Evolutionary conservation across 2,113 vertebrate species (phyloP), one percentile per base, ranked within the genome.

Genomic region (Periophthalmus modestus): DNA sequence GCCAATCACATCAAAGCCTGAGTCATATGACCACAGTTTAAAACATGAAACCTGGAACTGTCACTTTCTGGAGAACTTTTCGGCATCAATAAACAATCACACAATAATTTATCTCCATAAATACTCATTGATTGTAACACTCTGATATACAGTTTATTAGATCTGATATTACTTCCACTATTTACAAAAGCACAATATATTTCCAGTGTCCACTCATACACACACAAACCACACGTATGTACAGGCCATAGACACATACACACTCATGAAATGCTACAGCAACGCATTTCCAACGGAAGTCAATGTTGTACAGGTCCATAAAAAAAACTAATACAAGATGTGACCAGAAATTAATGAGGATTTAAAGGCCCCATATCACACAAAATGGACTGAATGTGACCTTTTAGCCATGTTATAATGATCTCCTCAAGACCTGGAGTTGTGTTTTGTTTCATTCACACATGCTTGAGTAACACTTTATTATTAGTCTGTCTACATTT

Each of bases 181-280:
- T 90, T 89, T 92, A 89, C 86, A 87, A 75, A 55, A 86, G 69
- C 78, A 86, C 83, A 57, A 88, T 73, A 82, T 73, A 77, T 28
- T 82, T 50, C 54, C 66, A 71, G 36, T 61, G 19, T 46, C 72
- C 79, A 73, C 19, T 67, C 69, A 73, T 23, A 24, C 43, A 16
- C 48, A 18, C 48, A 16, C 36, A 39, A 5, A 39, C 54, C 55
- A 58, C 48, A 28, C 39, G 39, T 74, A 21, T 62, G 73, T 55
- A 39, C 63, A 43, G 68, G 18, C 23, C 47, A 75, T 61, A 73
- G 47, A 79, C 77, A 78, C 80, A 57, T 18, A 46, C 69, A 73
- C 61, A 1, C 71, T 21, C 1, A 59, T 47, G 47, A 69, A 69
- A 78, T 47, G 46, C 62, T 74, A 72, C 67, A 75, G 66, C 18